These are phyloP conservation scores for Terrapene triunguis DNA, from an alignment of 2,113 vertebrate genomes.

Conservation along the genomic window DNA sequence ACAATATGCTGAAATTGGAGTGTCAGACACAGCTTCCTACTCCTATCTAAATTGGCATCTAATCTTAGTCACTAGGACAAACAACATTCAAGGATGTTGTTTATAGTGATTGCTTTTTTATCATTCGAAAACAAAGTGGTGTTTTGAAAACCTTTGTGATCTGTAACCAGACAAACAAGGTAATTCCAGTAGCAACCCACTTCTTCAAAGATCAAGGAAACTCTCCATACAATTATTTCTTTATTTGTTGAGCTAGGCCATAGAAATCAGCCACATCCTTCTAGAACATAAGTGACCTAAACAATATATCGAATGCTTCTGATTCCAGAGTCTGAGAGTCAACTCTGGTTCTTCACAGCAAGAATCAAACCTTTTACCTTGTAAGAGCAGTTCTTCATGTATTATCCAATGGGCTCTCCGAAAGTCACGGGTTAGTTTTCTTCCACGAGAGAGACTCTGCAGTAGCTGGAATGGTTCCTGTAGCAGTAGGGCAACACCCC, in stretches of 20 bases:
- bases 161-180: slow-evolving; percentile 38
- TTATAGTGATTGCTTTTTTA: slow-evolving; percentile 60
- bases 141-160: slow-evolving; percentile 60
- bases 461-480: not conserved
- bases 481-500: not conserved
- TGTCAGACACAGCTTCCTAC: slow-evolving; percentile 19
- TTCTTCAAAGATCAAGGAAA: slow-evolving; percentile 17
- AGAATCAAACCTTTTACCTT: not conserved
- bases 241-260: not conserved
- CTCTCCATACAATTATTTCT: not conserved
- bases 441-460: not conserved
- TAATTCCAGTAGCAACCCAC: slow-evolving; percentile 39
- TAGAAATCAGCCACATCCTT: not conserved
- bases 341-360: not conserved
- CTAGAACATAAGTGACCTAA: not conserved
- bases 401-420: rapidly evolving
- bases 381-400: not conserved
- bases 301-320: not conserved
- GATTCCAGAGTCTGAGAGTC: not conserved
- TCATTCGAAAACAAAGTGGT: slow-evolving; percentile 47
- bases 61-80: slow-evolving; percentile 59
- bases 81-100: slow-evolving; percentile 26
- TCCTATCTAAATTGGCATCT: slow-evolving; percentile 72
- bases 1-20: slow-evolving; percentile 40
- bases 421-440: not conserved